phyloP scores from a whole-genome alignment of 2,797 vertebrate species.

The Phalanger gymnotis region DNA sequence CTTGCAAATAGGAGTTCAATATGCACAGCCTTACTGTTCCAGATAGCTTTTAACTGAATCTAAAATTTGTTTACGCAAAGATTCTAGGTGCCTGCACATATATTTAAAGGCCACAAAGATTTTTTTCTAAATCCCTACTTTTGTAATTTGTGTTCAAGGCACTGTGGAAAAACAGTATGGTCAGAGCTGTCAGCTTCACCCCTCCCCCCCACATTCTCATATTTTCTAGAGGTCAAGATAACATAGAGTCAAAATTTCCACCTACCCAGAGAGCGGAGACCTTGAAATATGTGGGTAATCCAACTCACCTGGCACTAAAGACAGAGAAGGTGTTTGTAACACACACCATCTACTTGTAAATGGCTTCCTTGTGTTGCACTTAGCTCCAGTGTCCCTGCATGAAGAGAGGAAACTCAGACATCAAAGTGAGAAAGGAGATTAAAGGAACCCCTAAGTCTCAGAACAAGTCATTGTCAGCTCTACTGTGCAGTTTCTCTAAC shows the following conservation, averaged over 20 bases:
- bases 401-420: constrained; percentile 66
- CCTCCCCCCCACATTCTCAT: not conserved
- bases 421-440: constrained; percentile 75
- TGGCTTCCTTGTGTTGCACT: constrained; percentile 75
- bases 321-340: constrained; percentile 72
- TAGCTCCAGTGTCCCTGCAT: constrained; percentile 51
- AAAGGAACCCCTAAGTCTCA: constrained; percentile 69
- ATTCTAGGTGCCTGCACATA: constrained; percentile 23
- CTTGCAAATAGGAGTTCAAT: not conserved
- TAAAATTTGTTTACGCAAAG: constrained; percentile 9
- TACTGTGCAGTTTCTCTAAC: constrained; percentile 36
- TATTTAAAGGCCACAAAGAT: not conserved
- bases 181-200: constrained; percentile 29
- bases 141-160: constrained; percentile 31
- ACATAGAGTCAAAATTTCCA: constrained; percentile 38
- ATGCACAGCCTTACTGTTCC: not conserved
- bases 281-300: constrained; percentile 70
- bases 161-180: not conserved
- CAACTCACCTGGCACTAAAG: constrained; percentile 61
- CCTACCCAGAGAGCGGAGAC: constrained; percentile 54
- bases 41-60: not conserved
- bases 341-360: constrained; percentile 72
- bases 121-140: not conserved
- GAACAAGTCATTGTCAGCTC: constrained; percentile 63
- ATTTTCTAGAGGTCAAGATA: not conserved